phyloP scores from a whole-genome alignment of 2,888 invertebrate genomes.

The Lottia scabra region DNA sequence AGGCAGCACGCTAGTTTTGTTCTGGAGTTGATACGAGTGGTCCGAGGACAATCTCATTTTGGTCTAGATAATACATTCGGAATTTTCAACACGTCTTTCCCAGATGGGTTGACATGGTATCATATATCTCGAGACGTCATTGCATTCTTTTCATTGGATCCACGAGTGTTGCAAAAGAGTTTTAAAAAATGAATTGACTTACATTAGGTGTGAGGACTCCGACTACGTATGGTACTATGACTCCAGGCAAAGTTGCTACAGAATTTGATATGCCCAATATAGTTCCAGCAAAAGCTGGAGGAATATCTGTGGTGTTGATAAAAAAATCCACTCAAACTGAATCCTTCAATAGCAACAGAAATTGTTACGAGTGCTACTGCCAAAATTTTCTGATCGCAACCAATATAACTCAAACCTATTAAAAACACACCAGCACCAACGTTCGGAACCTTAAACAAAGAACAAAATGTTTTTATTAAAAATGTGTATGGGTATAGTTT shows the following conservation, averaged over 20 bases:
- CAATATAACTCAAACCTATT: constrained; percentile 47
- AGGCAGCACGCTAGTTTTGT: too few species aligned
- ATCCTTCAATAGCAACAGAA: constrained; percentile 44
- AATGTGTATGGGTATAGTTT: too few species aligned
- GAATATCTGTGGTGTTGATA: constrained; percentile 40
- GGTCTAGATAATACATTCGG: too few species aligned
- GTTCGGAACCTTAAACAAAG: constrained; percentile 34
- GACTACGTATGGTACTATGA: constrained; percentile 38
- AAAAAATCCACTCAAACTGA: constrained; percentile 48
- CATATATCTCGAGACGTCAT: too few species aligned
- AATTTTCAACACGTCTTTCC: too few species aligned
- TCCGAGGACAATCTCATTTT: too few species aligned
- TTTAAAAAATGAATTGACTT: constrained; percentile 3
- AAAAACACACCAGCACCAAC: constrained; percentile 46
- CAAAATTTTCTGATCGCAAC: constrained; percentile 38
- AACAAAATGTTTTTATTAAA: not conserved
- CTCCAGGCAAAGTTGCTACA: constrained; percentile 35
- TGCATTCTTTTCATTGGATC: too few species aligned
- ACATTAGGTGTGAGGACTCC: constrained; percentile 36
- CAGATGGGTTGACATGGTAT: too few species aligned
- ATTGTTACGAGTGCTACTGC: constrained; percentile 48
- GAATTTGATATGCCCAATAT: constrained; percentile 35
- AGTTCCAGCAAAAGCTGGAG: constrained; percentile 35
- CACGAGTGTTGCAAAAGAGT: too few species aligned
- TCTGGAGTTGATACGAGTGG: too few species aligned